Base-by-base conservation (phyloP, 2,797 vertebrate genomes). In the Tolypeutes matacus region DNA sequence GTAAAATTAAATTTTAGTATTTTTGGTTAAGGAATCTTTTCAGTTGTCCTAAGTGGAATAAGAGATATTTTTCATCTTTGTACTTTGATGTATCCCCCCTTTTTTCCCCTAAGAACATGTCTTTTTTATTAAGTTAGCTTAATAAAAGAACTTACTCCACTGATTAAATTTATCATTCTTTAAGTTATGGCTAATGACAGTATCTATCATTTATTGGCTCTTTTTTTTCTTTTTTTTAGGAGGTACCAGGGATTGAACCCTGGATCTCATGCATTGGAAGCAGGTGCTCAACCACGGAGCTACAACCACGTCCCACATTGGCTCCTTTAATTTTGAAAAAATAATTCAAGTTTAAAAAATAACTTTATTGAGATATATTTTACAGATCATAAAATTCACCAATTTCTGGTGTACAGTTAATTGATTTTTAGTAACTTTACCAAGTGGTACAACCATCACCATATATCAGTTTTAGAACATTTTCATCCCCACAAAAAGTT, bases 71-170 rank as follows among this genome's bases (percentile, higher is more conserved):
- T 91, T 72, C 5, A 70, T 92, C n/a, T 89, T 91, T 64, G 11
- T 53, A 17, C 18, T 83, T 90, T 67, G 64, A 31, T 73, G 14
- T 20, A 20, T 73, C 70, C 53, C 53, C 53, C 17, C 53, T 34
- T 72, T 80, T 60, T 56, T 18, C 31, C 12, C 77, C 42, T 31
- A 49, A 89, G 29, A 83, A 34, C 18, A 27, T 60, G 3, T 53
- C 11, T 73, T 93, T 85, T 91, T 88, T 36, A 77, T 72, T 91
- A 77, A 93, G 64, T 81, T 62, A 77, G 85, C 23, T 76, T 56
- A 72, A 23, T 76, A 6, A 42, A 67, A 77, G 93, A 83, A 51
- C 58, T 76, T 39, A 39, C 39, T 84, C 56, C 34, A 60, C 36
- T 64, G 14, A 78, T 42, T 12, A 91, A 82, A 64, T 76, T 53